A percentile compares a stretch with the other conserved stretches of the same genome.
Evolutionary conservation across 2,113 vertebrate genomes (phyloP).

Genomic region (Dicentrarchus labrax): DNA sequence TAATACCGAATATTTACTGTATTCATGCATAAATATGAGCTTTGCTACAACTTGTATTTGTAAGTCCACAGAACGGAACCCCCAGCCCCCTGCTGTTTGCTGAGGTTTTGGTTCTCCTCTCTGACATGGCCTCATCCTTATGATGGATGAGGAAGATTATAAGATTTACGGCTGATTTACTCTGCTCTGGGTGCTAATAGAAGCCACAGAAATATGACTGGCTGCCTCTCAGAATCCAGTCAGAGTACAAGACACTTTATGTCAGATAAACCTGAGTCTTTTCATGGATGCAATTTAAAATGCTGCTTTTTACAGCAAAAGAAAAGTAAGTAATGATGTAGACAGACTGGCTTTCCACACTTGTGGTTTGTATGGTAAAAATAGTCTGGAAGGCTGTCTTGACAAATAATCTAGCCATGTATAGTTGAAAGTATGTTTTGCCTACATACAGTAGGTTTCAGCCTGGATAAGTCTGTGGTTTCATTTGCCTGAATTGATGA

Average conservation of each 20-base stretch:
- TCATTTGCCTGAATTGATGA: conserved; percentile 11
- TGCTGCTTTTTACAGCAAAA: conserved; percentile 1
- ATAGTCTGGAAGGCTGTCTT: neutral
- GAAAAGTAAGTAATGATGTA: neutral
- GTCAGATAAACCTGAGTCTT: conserved; percentile 14
- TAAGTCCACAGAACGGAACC: conserved; percentile 20
- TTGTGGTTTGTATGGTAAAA: neutral
- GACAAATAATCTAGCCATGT: conserved; percentile 5
- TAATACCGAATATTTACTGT: conserved; percentile 34
- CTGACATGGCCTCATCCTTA: conserved; percentile 47
- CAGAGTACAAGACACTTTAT: conserved; percentile 25
- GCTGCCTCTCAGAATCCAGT: conserved; percentile 37
- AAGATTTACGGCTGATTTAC: conserved; percentile 73
- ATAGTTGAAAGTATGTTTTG: neutral
- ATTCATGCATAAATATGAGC: conserved; percentile 34
- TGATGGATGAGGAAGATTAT: conserved; percentile 79
- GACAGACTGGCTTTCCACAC: neutral
- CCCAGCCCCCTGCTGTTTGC: conserved; percentile 21
- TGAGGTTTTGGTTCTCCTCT: conserved; percentile 42
- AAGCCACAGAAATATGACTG: conserved; percentile 38
- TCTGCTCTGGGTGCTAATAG: conserved; percentile 49
- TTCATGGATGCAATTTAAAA: neutral
- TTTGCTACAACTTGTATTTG: conserved; percentile 13
- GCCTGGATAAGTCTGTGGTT: conserved; percentile 5
- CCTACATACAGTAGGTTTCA: neutral